Conservation (phyloP, 2,113 vertebrate species). For the Microcebus tavaratra region DNA sequence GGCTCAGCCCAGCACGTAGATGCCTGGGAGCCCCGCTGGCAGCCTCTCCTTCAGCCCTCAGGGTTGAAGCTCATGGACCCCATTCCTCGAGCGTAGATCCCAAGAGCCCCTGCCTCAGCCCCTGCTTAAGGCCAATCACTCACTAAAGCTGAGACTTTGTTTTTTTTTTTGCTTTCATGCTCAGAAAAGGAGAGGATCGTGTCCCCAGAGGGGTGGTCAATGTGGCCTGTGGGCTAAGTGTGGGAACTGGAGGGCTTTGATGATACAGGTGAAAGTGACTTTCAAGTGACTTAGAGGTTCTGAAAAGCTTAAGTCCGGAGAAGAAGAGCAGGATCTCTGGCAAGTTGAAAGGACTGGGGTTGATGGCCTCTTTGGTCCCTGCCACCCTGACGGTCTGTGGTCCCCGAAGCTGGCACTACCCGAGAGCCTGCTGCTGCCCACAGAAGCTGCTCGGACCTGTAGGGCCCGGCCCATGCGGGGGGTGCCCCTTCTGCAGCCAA, state of each 20-base stretch:
- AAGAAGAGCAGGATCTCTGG: background rate
- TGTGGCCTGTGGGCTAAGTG: background rate
- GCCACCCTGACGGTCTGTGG: background rate
- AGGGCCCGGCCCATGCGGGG: background rate
- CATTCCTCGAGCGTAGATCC: background rate
- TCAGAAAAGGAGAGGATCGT: background rate
- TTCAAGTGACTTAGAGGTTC: background rate
- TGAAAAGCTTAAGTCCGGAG: background rate
- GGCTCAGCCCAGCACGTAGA: background rate
- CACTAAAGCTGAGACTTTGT: background rate
- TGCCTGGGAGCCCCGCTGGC: too few species aligned
- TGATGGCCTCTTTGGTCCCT: background rate
- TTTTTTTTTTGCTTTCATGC: background rate
- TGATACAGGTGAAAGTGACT: background rate
- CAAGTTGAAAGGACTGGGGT: background rate
- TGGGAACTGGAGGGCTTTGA: background rate
- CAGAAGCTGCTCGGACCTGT: background rate
- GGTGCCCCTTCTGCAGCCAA: background rate
- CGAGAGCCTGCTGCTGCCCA: background rate
- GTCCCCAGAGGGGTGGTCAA: background rate
- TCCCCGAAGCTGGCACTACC: background rate
- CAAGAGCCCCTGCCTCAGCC: accelerated
- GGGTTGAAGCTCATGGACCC: background rate
- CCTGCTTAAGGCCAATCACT: accelerated
- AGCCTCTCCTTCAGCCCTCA: background rate